These are phyloP conservation scores for Seriola quinqueradiata DNA, from an alignment of 2,113 vertebrate species.

Conservation along the genomic window DNA sequence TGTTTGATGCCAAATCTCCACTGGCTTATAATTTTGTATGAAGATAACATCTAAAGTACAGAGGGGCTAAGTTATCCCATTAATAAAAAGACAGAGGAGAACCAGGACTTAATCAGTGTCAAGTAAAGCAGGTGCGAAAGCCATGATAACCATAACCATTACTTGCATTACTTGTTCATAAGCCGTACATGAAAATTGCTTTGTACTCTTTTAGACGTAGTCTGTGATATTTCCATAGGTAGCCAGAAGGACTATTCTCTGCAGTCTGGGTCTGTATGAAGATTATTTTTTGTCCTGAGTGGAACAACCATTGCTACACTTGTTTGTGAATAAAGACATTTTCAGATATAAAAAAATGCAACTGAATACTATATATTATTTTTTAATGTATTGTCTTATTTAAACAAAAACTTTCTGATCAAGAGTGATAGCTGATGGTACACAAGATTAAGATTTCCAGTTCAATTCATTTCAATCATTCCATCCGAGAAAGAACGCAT, in stretches of 20 bases:
- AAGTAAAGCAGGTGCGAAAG: constrained; percentile 23
- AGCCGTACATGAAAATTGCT: constrained; percentile 13
- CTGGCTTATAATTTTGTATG: constrained; percentile 1
- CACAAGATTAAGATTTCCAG: too few relatives aligned
- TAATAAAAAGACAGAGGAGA: constrained; percentile 4
- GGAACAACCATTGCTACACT: not conserved
- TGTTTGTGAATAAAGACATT: too few relatives aligned
- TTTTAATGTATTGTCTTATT: too few relatives aligned
- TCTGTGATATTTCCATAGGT: not conserved
- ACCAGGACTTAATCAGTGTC: not conserved
- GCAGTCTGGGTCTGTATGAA: not conserved
- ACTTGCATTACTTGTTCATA: not conserved
- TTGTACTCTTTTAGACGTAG: not conserved
- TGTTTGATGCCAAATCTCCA: constrained; percentile 4
- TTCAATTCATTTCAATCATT: not conserved
- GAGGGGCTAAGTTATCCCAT: not conserved
- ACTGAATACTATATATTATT: too few relatives aligned
- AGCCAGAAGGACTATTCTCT: not conserved
- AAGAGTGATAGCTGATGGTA: too few relatives aligned
- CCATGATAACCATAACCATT: constrained; percentile 6
- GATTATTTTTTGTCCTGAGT: not conserved
- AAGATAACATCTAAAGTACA: not conserved
- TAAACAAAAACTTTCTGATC: too few relatives aligned
- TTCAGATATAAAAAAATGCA: too few relatives aligned
- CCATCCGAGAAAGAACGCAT: not conserved